Evolutionary conservation across 2,113 vertebrate genomes (phyloP).

Genomic region (Pelecanoides urinatrix): DNA sequence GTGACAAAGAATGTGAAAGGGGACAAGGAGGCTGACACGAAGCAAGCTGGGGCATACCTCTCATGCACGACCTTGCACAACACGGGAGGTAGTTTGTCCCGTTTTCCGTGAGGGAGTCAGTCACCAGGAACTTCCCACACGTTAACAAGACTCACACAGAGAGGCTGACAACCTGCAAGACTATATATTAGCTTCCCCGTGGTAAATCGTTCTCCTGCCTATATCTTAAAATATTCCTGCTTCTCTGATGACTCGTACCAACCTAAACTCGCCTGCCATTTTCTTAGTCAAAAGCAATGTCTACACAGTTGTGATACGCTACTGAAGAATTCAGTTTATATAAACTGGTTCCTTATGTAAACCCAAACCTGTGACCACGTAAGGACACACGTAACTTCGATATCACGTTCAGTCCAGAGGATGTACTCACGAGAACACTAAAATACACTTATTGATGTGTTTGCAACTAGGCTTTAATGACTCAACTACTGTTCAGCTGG

Average conservation of each 20-base stretch:
- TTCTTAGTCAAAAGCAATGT: background rate
- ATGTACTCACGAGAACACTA: background rate
- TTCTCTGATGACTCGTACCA: background rate
- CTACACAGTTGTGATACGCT: background rate
- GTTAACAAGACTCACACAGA: background rate
- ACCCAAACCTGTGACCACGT: background rate
- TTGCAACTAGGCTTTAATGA: background rate
- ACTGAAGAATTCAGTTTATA: background rate
- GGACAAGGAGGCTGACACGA: background rate
- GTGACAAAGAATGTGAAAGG: fast-evolving
- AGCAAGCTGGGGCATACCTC: background rate
- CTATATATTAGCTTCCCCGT: background rate
- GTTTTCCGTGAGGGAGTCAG: background rate
- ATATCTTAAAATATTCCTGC: background rate
- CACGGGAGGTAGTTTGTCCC: background rate
- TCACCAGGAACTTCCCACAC: background rate
- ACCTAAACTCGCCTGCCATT: background rate
- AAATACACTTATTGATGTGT: background rate
- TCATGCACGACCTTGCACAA: background rate
- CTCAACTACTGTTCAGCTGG: background rate
- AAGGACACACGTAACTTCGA: background rate
- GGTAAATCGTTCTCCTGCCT: background rate
- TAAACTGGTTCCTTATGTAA: background rate
- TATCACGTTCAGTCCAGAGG: background rate
- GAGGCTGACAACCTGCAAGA: background rate